phyloP scores from a whole-genome alignment of 1,140 invertebrate genomes.

The Zaprionus vittiger region DNA sequence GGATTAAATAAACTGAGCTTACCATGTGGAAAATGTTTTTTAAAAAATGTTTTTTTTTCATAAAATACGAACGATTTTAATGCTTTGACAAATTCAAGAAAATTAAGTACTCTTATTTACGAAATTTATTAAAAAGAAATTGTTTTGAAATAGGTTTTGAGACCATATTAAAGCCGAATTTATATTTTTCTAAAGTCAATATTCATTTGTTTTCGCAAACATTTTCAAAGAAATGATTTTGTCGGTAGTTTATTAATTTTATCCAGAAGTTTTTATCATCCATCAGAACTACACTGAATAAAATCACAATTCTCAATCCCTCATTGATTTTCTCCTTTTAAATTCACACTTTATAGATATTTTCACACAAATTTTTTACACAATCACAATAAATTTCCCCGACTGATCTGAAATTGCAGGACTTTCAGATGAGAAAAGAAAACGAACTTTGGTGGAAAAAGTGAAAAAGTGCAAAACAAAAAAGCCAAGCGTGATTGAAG shows the following conservation, averaged over 20 bases:
- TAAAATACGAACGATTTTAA: not conserved
- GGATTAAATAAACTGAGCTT: not conserved
- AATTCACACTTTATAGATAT: not conserved
- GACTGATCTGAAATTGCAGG: not conserved
- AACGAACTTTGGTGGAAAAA: not conserved
- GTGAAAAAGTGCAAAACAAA: not conserved
- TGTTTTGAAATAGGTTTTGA: not conserved
- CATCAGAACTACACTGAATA: too few species aligned
- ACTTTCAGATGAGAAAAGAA: not conserved
- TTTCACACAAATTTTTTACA: not conserved
- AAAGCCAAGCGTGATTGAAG: not conserved
- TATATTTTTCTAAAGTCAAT: not conserved
- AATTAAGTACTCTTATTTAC: too few species aligned
- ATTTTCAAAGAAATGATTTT: too few species aligned
- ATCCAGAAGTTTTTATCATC: too few species aligned
- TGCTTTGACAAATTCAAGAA: too few species aligned
- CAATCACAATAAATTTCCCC: not conserved
- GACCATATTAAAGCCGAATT: too few species aligned
- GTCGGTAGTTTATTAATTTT: too few species aligned
- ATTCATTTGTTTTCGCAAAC: too few species aligned
- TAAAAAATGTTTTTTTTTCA: not conserved
- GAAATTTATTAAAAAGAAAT: not conserved
- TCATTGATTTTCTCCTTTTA: not conserved
- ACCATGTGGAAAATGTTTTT: not conserved
- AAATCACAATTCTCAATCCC: too few species aligned